Evolutionary conservation across 2,888 invertebrate genomes (phyloP).

Genomic region (Campoplex nolae): DNA sequence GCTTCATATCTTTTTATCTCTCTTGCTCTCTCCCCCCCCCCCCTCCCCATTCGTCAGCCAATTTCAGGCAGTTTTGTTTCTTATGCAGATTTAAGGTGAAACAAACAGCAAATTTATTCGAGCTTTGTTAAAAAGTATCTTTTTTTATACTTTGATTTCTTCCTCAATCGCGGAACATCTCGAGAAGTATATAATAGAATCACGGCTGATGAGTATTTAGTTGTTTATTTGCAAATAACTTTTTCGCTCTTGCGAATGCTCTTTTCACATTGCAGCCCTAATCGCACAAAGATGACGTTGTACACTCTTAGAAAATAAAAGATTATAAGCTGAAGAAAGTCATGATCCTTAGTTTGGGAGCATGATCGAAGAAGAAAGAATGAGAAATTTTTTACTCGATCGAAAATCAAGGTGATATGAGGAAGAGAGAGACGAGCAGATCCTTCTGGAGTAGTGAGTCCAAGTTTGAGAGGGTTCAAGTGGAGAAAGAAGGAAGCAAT

Average conservation of each 20-base stretch:
- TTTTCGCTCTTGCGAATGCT: neutral
- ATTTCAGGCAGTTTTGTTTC: neutral
- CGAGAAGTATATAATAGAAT: neutral
- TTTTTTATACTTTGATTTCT: neutral
- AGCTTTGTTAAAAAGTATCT: neutral
- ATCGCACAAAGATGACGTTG: neutral
- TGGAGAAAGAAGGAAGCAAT: conserved; percentile 8
- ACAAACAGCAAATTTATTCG: neutral
- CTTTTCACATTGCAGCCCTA: neutral
- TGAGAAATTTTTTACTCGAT: neutral
- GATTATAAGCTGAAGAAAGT: neutral
- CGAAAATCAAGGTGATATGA: neutral
- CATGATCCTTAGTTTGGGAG: neutral
- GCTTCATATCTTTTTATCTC: conserved; percentile 11
- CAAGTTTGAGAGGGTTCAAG: neutral
- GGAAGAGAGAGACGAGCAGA: neutral
- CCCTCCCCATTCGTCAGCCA: too few species aligned
- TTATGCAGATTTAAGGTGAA: neutral
- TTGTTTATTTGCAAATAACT: too few species aligned
- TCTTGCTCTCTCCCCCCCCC: neutral
- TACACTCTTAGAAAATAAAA: neutral
- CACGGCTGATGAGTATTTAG: too few species aligned
- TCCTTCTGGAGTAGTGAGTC: neutral
- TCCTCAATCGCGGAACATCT: neutral
- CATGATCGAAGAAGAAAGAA: neutral